These are phyloP conservation scores for Phrynocephalus forsythii DNA, from an alignment of 2,797 vertebrate genomes.

Conservation along the genomic window DNA sequence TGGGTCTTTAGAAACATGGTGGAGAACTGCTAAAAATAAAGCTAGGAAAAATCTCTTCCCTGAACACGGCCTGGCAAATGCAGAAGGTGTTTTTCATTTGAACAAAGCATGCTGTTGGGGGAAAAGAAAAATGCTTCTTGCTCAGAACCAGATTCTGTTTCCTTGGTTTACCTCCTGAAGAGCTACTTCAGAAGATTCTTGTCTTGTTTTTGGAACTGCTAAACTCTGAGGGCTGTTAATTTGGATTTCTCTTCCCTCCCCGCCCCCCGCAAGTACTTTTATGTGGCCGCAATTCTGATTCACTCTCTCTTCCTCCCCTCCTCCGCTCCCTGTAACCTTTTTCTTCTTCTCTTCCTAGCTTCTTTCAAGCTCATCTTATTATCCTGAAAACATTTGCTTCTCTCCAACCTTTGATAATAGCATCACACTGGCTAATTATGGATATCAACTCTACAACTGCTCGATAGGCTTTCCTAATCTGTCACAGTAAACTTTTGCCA, in stretches of 20 bases:
- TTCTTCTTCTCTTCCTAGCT: conserved; percentile 57
- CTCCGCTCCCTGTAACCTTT: conserved; percentile 28
- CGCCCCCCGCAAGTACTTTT: conserved; percentile 6
- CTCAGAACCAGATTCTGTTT: background rate
- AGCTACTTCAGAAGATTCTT: conserved; percentile 8
- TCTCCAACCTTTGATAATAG: conserved; percentile 59
- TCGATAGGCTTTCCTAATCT: conserved; percentile 57
- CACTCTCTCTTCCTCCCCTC: conserved; percentile 20
- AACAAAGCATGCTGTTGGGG: conserved; percentile 31
- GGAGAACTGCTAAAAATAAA: conserved; percentile 20
- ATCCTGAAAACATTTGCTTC: conserved; percentile 56
- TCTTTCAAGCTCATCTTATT: conserved; percentile 64
- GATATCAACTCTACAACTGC: conserved; percentile 54
- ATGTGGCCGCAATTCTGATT: conserved; percentile 54
- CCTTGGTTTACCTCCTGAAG: conserved; percentile 31
- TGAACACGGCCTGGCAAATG: conserved; percentile 21
- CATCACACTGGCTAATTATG: conserved; percentile 50
- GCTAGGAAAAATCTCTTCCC: background rate
- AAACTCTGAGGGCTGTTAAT: conserved; percentile 22
- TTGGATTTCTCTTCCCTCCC: background rate
- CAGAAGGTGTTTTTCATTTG: conserved; percentile 39
- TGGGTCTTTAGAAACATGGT: conserved; percentile 29
- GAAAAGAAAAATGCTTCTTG: background rate
- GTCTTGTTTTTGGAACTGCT: conserved; percentile 4
- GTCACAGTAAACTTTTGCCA: conserved; percentile 59